Conservation (phyloP, 2,797 vertebrate genomes). For the Podargus strigoides region DNA sequence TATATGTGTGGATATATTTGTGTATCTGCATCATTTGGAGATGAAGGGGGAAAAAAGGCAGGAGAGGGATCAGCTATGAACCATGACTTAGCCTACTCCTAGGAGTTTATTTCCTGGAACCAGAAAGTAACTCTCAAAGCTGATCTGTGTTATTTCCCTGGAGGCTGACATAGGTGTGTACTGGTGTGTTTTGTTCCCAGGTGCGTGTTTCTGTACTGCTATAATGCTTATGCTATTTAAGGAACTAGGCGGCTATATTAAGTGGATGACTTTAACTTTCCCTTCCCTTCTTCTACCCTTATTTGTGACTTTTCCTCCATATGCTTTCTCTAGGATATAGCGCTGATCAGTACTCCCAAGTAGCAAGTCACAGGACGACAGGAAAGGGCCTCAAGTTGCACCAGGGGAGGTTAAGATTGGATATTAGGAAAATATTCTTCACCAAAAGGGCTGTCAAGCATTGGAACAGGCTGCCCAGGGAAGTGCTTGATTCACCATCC, state of each 20-base stretch:
- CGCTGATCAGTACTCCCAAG: no score
- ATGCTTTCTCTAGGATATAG: neutral
- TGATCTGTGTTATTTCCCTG: neutral
- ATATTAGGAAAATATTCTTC: no score
- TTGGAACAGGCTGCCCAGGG: no score
- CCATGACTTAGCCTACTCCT: neutral
- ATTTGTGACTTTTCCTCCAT: neutral
- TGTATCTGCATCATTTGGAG: neutral
- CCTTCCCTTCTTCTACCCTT: neutral
- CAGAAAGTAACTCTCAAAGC: neutral
- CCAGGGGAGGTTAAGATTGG: no score
- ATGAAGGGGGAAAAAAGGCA: neutral
- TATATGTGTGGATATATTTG: accelerated
- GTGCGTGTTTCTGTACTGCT: neutral
- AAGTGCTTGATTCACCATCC: no score
- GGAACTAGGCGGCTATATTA: neutral
- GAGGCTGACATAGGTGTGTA: neutral
- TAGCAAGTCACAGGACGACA: no score
- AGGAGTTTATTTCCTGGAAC: neutral
- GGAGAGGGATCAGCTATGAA: neutral
- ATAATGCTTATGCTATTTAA: neutral
- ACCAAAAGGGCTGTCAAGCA: no score
- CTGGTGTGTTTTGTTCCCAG: neutral
- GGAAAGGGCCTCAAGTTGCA: no score
- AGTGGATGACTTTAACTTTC: neutral